phyloP scores from a whole-genome alignment of 2,113 vertebrate genomes.

The Excalfactoria chinensis region DNA sequence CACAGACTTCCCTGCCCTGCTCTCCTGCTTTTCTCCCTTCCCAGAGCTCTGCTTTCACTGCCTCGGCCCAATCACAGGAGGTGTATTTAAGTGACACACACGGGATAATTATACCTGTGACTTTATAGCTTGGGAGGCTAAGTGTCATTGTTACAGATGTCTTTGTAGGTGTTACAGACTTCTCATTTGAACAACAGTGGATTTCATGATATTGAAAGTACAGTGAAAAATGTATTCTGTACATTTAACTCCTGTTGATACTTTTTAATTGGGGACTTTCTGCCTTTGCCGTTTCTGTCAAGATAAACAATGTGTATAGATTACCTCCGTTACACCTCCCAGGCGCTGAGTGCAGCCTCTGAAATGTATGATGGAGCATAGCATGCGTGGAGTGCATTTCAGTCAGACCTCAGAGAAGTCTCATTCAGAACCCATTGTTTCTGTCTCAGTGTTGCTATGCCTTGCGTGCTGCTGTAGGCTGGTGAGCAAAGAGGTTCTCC shows the following conservation, averaged over 20 bases:
- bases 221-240: background rate
- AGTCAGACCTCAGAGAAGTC: background rate
- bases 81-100: background rate
- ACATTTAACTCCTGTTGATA: constrained; percentile 11
- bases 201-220: background rate
- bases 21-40: background rate
- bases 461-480: background rate
- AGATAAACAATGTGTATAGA: background rate
- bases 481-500: background rate
- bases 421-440: background rate
- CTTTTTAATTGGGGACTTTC: constrained; percentile 4
- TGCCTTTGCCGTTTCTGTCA: constrained; percentile 22
- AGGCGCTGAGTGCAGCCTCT: background rate
- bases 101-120: background rate
- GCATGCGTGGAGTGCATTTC: background rate
- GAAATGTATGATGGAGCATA: background rate
- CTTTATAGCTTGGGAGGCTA: background rate
- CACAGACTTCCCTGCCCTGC: background rate
- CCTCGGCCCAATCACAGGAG: background rate
- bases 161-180: background rate
- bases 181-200: background rate
- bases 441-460: background rate
- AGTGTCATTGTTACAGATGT: background rate
- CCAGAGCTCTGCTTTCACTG: constrained; percentile 22
- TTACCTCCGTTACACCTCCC: constrained; percentile 4